Base-by-base conservation (phyloP, 2,797 vertebrate genomes). In the Prionace glauca region DNA sequence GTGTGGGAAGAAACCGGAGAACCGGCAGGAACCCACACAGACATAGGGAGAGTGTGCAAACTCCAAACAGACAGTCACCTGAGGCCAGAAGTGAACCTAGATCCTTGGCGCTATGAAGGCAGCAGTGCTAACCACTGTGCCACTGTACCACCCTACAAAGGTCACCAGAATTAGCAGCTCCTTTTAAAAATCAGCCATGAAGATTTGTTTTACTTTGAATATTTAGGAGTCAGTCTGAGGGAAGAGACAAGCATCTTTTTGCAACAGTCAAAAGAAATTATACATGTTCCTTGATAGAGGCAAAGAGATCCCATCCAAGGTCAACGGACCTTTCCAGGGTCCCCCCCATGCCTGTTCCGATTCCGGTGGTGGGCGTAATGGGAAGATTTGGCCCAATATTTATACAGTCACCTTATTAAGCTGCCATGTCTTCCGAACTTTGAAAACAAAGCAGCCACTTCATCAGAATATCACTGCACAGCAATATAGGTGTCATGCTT, bases 381-480 rank as follows among this genome's bases (percentile, higher is more conserved):
- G 50, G 50, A 56, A 56, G 4, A 56, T 60, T 92, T 10, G 0
- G 62, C 9, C 67, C 60, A 92, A n/a, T 92, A n/a, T 11, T 24
- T 26, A 24, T 69, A 24, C 65, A 92, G 36, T 92, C 90, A 92
- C n/a, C 41, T 92, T 69, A 69, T 69, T 41, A 92, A 92, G 41
- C 65, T 11, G n/a, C 69, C 90, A 92, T 69, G 90, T 69, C 90
- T 92, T 69, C 62, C 24, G 90, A 69, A 69, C 90, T 92, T 41
- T 41, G 62, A 69, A 92, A 92, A 92, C 90, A 69, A 92, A 67
- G n/a, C 90, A 92, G n/a, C 90, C 62, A 92, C 20, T 92, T 69
- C 36, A 92, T 92, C 65, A 9, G 41, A 65, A 92, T n/a, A 69
- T 69, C 90, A 69, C 67, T 20, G n/a, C 18, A 41, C 20, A 11